Evolutionary conservation across 1,140 invertebrate genomes (phyloP).

Genomic region (Argopecten irradians): DNA sequence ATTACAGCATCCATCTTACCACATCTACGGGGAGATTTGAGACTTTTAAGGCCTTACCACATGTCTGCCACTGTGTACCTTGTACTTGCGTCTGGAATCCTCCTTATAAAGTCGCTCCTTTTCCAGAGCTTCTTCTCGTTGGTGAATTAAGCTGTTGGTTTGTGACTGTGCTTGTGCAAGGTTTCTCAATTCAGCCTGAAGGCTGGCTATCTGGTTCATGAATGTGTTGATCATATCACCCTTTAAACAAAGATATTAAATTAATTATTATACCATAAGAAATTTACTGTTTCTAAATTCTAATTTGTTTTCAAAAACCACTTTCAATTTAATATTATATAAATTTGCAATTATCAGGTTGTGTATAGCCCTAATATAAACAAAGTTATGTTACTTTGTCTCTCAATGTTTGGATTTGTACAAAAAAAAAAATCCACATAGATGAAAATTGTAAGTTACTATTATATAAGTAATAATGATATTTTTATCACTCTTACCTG

Average conservation of each 20-base stretch:
- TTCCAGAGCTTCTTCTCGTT: slow-evolving; percentile 67
- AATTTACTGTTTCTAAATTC: not conserved
- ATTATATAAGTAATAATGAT: not conserved
- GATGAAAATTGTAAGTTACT: not conserved
- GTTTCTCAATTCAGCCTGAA: slow-evolving; percentile 69
- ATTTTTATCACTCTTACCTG: slow-evolving; percentile 55
- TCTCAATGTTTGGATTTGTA: not conserved
- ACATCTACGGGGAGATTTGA: not conserved
- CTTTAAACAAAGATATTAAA: slow-evolving; percentile 46
- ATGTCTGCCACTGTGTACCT: slow-evolving; percentile 51
- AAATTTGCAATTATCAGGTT: too few species aligned
- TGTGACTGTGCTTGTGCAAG: slow-evolving; percentile 67
- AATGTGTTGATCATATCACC: slow-evolving; percentile 70
- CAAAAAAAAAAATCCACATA: not conserved
- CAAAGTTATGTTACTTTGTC: too few species aligned
- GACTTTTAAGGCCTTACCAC: not conserved
- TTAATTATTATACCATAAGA: not conserved
- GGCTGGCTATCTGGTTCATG: slow-evolving; percentile 68
- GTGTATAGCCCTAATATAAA: too few species aligned
- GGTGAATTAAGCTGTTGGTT: slow-evolving; percentile 62
- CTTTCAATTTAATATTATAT: not conserved
- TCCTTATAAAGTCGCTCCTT: slow-evolving; percentile 67
- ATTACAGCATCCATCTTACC: not conserved
- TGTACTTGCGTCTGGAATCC: slow-evolving; percentile 68
- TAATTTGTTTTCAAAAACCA: not conserved